A percentile compares a stretch with the other conserved stretches of the same genome.
Evolutionary conservation across 2,113 vertebrate genomes (phyloP).

Genomic region (Myocastor coypus): DNA sequence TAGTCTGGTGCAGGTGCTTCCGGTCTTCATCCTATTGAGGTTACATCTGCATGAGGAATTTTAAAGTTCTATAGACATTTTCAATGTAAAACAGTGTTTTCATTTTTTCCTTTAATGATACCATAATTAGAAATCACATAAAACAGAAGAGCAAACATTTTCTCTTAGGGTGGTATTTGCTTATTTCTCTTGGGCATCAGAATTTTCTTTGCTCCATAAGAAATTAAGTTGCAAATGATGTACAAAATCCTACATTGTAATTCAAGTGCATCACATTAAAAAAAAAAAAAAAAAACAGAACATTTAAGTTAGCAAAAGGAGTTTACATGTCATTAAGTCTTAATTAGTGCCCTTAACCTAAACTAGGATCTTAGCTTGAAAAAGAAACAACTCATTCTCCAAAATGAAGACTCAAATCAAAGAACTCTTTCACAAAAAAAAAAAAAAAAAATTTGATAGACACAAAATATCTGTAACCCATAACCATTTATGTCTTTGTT

Average conservation of each 20-base stretch:
- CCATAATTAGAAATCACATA: neutral
- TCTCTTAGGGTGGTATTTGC: neutral
- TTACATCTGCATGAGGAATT: neutral
- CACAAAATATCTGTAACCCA: neutral
- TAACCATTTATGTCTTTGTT: conserved; percentile 22
- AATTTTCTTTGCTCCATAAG: conserved; percentile 23
- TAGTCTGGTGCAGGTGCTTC: neutral
- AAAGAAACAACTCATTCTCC: conserved; percentile 33
- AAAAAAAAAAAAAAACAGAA: neutral
- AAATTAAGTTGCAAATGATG: neutral
- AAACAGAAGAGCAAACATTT: neutral
- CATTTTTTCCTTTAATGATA: neutral
- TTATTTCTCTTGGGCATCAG: neutral
- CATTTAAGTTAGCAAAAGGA: conserved; percentile 54
- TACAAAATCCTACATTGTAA: conserved; percentile 16
- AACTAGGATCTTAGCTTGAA: conserved; percentile 32
- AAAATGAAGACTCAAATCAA: conserved; percentile 19
- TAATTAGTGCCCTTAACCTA: conserved; percentile 34
- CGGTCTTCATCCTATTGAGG: neutral
- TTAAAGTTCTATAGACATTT: neutral
- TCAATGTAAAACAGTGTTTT: neutral
- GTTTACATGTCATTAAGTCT: conserved; percentile 56
- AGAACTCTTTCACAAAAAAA: neutral
- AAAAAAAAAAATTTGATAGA: neutral
- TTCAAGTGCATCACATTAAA: neutral